Conservation (phyloP, 2,888 invertebrate species). For the Stenoptilia bipunctidactyla region DNA sequence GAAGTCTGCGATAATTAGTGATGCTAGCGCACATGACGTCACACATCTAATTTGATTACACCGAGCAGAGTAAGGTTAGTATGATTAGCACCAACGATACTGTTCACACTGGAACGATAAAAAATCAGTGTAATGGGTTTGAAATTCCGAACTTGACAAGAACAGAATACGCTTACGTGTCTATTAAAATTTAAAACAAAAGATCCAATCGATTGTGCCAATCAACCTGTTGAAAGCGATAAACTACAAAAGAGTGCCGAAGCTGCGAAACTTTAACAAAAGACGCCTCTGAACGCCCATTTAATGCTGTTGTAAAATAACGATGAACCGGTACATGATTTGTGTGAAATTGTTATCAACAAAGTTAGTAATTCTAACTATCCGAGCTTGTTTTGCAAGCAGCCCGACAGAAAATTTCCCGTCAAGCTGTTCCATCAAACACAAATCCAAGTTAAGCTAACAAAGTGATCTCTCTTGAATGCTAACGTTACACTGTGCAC, state of each 20-base stretch:
- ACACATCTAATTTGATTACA: conserved; percentile 60
- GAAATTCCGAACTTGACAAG: too few species aligned
- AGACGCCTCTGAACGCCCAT: conserved; percentile 28
- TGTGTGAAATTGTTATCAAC: too few species aligned
- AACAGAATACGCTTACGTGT: conserved; percentile 1
- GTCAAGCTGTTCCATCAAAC: conserved; percentile 4
- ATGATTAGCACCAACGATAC: conserved; percentile 12
- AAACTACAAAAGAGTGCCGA: conserved; percentile 21
- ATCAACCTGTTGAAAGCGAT: conserved; percentile 6
- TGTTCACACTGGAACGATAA: too few species aligned
- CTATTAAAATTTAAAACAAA: not conserved
- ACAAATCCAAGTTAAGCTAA: conserved; percentile 4
- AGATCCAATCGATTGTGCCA: conserved; percentile 8
- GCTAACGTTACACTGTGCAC: conserved; percentile 1
- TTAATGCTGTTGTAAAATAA: conserved; percentile 20
- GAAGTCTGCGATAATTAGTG: conserved; percentile 43
- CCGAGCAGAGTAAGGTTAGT: conserved; percentile 37
- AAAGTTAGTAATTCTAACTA: not conserved
- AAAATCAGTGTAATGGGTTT: too few species aligned
- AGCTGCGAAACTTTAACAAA: conserved; percentile 31
- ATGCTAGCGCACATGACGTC: conserved; percentile 40
- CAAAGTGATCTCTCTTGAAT: not conserved
- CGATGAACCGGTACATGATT: conserved; percentile 24
- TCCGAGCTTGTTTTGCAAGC: not conserved
- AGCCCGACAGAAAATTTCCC: conserved; percentile 1